Evolutionary conservation across 2,888 invertebrate genomes (phyloP), one percentile per base, ranked within the genome.

Genomic region (Hyalella azteca): DNA sequence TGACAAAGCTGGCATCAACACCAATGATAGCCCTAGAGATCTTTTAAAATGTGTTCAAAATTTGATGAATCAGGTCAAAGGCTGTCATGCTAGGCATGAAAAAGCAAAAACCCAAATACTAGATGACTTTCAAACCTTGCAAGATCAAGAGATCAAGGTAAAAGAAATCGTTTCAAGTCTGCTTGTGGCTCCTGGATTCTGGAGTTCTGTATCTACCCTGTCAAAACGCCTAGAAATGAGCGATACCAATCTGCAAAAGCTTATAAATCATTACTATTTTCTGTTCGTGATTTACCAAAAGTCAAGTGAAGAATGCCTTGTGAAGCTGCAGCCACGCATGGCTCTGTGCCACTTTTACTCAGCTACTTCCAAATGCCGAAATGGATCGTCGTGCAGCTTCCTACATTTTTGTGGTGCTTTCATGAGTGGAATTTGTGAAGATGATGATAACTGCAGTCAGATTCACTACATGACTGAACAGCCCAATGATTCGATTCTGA

Each of bases 281-380:
- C 39, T 66, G 36, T 66, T 66, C n/a, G 7, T 66, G 19, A 66
- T 66, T 39, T 66, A 66, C n/a, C 13, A 29, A 15, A 32, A 9
- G 2, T 36, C 32, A 4, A 36, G 19, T 9, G 39, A 36, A 13
- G 66, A 66, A 5, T 36, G 66, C 19, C 66, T 66, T 36, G 7
- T 66, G 36, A 66, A 66, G n/a, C 66, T 66, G 66, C 66, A 66
- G 39, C 66, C 66, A 19, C 66, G 66, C 22, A 29, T 66, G 32
- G 66, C 66, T 36, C 66, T 36, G 15, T 66, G 66, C 36, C 66
- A 66, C 66, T 66, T 66, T 19, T 66, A 36, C 39, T 32, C 19
- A n/a, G 36, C 36, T 19, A 36, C 36, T 32, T n/a, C 19, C 29
- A 36, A 66, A 36, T 66, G 66, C 19, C 22, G 66, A 7, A 36